Conservation (phyloP, 2,113 vertebrate species). For the Gymnorhina tibicen region DNA sequence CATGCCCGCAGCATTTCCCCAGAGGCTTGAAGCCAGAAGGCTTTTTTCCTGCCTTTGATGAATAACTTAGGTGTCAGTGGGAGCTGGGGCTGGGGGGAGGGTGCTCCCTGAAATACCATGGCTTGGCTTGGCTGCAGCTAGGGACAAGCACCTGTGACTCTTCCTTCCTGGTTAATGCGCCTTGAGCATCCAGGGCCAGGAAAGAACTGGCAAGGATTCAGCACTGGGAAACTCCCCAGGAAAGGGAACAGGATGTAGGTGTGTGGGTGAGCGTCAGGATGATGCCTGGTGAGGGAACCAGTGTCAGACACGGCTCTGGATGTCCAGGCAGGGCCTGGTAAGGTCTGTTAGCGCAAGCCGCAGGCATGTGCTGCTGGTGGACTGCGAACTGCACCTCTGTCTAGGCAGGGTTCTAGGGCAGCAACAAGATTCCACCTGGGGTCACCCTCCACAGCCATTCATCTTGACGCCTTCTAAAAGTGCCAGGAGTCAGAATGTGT, state of each 20-base stretch:
- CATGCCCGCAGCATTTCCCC: background rate
- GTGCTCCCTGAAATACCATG: background rate
- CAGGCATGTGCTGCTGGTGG: rapidly evolving
- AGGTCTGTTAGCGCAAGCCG: background rate
- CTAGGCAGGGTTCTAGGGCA: background rate
- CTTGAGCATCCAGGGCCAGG: background rate
- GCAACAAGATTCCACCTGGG: background rate
- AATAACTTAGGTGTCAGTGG: background rate
- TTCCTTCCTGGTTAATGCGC: background rate
- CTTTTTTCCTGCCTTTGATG: background rate
- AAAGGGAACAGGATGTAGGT: background rate
- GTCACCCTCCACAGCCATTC: background rate
- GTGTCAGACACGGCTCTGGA: background rate
- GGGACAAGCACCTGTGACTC: background rate
- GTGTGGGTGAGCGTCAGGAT: background rate
- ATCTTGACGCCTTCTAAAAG: background rate
- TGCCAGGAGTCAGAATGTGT: background rate
- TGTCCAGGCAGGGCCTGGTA: background rate
- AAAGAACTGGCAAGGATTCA: background rate
- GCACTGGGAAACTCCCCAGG: background rate
- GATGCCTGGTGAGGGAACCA: background rate
- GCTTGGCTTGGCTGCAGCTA: background rate
- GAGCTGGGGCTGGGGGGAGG: background rate
- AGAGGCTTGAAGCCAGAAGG: background rate
- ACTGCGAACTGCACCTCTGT: background rate